Evolutionary conservation across 1,140 invertebrate genomes (phyloP), one percentile per base, ranked within the genome.

Genomic region (Zaprionus lachaisei): DNA sequence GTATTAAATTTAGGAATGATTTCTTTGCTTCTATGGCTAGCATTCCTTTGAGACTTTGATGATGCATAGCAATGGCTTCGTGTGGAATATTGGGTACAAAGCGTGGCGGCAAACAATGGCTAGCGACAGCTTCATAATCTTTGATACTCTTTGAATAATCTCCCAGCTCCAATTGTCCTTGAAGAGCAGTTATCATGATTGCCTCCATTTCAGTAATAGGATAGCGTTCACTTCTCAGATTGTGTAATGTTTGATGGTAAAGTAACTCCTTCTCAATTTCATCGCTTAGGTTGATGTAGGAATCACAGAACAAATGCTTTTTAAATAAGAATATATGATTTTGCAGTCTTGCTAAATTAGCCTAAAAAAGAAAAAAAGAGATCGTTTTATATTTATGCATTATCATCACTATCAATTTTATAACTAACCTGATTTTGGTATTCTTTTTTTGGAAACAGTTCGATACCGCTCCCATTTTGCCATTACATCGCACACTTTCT

Each of bases 221-320:
- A 87, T 98, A 97, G 20, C 97, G 94, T 94, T 99, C 97, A 67
- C 97, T 97, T 71, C 98, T 94, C 20, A 99, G 95, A 86, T 97
- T 96, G 89, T 98, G 97, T 54, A 99, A 94, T 34, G 98, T 96
- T 94, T 99, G 98, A 94, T 99, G 97, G 93, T 99, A 99, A n/a
- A 99, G 93, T 24, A 99, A 93, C 93, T 99, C 98, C 93, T 99
- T 98, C 93, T 99, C 98, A 1, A 99, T 97, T 0, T 96, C 96
- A 93, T 98, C 97, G 64, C 95, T 96, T 76, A 96, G 93, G 93
- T 97, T 97, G 92, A 98, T 96, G 91, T 95, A 98, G 72, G 95
- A 95, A 94, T 96, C 97, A 81, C 97, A 95, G 94, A 99, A 98
- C 57, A 99, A 93, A 83, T 99, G 98, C 94, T 99, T 99, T 94